Evolutionary conservation across 2,113 vertebrate genomes (phyloP).

Genomic region (Podarcis raffonei): DNA sequence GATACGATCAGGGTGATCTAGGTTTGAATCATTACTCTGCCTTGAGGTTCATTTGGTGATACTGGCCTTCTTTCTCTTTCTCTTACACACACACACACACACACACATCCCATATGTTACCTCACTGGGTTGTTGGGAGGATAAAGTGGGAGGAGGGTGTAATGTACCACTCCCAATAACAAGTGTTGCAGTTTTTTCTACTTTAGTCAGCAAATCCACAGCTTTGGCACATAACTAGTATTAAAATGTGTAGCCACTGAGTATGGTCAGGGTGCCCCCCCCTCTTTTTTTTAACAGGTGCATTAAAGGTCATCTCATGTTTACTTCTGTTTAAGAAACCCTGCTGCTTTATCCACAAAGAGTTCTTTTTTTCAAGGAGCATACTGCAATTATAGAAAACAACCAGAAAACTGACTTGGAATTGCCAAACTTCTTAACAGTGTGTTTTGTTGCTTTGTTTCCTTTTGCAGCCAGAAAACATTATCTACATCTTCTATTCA

Average conservation of each 20-base stretch:
- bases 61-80: too few relatives aligned
- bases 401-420: conserved; percentile 9
- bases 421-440: conserved; percentile 65
- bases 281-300: background rate
- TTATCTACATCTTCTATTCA: conserved; percentile 86
- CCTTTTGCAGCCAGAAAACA: conserved; percentile 81
- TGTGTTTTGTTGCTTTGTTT: conserved; percentile 47
- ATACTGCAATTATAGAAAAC: background rate
- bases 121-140: too few relatives aligned
- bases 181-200: background rate
- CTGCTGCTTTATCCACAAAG: conserved; percentile 16
- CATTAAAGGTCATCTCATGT: background rate
- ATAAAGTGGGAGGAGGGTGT: background rate
- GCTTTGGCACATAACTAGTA: background rate
- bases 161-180: background rate
- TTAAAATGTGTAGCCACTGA: background rate
- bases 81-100: too few relatives aligned
- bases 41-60: background rate
- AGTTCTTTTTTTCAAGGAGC: conserved; percentile 17
- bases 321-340: conserved; percentile 7
- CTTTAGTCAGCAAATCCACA: background rate
- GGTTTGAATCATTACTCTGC: too few relatives aligned
- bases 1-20: background rate
- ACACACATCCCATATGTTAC: too few relatives aligned
- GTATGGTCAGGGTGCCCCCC: background rate